Percentiles rank a stretch among this genome's conserved stretches.
phyloP scores from a whole-genome alignment of 2,113 vertebrate genomes.

The Ptilonorhynchus violaceus region DNA sequence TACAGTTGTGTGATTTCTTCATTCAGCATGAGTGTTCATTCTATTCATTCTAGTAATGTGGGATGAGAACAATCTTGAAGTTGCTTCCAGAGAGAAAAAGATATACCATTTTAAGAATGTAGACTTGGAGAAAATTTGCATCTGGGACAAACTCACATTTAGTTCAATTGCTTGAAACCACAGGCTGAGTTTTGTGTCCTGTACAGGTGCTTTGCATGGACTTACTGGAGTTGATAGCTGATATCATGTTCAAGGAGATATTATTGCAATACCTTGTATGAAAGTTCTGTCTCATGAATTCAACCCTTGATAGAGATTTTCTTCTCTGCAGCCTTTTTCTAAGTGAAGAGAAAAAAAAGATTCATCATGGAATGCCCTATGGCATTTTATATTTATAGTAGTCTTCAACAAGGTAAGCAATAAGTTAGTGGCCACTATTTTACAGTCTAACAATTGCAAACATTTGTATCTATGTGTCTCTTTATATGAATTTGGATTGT shows the following conservation, averaged over 20 bases:
- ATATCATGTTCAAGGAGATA: background rate
- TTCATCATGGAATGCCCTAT: background rate
- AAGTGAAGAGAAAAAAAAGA: background rate
- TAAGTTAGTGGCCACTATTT: background rate
- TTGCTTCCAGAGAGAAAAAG: background rate
- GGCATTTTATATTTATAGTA: background rate
- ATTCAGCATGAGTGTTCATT: background rate
- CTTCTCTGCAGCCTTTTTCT: background rate
- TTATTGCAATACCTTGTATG: background rate
- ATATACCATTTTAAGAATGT: background rate
- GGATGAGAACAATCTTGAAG: background rate
- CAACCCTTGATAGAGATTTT: background rate
- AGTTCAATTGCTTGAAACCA: background rate
- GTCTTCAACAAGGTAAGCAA: background rate
- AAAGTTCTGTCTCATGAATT: background rate
- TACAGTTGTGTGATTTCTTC: background rate
- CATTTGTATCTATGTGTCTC: background rate
- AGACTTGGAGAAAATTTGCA: background rate
- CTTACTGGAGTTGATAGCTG: background rate
- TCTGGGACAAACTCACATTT: background rate
- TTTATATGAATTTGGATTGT: background rate
- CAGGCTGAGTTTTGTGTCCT: background rate
- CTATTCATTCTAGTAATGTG: background rate
- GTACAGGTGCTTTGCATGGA: background rate
- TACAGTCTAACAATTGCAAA: background rate